These are phyloP conservation scores for Phanerotoma sp. DNA, from an alignment of 2,888 invertebrate species.

Conservation along the genomic window DNA sequence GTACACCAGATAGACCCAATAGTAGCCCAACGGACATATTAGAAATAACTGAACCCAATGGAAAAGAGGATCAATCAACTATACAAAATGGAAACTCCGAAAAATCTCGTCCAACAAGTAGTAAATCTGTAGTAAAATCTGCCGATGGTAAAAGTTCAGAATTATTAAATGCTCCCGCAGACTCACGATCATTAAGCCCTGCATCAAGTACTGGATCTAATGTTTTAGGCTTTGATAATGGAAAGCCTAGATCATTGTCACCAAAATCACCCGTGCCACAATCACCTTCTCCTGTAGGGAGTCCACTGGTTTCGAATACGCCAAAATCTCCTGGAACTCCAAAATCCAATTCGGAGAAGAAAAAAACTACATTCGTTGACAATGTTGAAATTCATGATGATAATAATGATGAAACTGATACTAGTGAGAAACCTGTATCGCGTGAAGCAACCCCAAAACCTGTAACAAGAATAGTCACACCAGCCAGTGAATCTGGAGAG, in stretches of 20 bases:
- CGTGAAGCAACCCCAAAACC: too few species aligned
- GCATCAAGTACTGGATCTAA: slow-evolving; percentile 9
- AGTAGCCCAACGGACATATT: too few species aligned
- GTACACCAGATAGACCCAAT: too few species aligned
- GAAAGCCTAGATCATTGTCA: slow-evolving; percentile 44
- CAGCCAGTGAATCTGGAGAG: too few species aligned
- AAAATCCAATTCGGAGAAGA: slow-evolving; percentile 23
- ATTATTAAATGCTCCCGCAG: neutral
- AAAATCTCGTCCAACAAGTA: neutral
- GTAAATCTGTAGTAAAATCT: neutral
- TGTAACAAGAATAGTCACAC: too few species aligned
- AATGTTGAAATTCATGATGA: slow-evolving; percentile 8
- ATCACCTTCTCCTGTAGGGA: slow-evolving; percentile 7
- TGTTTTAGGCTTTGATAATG: slow-evolving; percentile 50
- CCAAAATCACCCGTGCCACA: slow-evolving; percentile 35
- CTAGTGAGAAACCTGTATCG: too few species aligned
- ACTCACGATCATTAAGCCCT: neutral
- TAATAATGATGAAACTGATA: neutral
- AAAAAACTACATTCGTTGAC: slow-evolving; percentile 31
- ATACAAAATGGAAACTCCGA: neutral
- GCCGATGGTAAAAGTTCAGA: slow-evolving; percentile 2
- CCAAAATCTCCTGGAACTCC: slow-evolving; percentile 36
- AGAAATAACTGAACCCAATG: too few species aligned
- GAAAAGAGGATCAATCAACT: slow-evolving; percentile 1
- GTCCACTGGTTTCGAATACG: slow-evolving; percentile 27